Conservation (phyloP, 2,113 vertebrate genomes). For the Bagarius yarrelli region DNA sequence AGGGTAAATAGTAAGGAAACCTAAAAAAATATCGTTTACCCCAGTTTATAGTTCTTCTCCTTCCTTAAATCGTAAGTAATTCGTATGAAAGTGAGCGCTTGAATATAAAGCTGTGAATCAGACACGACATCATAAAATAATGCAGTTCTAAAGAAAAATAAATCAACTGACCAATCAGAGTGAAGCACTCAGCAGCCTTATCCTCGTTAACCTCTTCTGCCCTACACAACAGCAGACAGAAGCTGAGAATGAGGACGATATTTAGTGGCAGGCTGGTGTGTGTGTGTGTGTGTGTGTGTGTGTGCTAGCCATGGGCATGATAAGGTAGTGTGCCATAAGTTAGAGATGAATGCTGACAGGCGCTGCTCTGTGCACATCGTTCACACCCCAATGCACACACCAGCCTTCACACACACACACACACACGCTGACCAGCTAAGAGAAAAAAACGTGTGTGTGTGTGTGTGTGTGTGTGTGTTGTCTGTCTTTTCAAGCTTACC, state of each 20-base stretch:
- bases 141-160: background rate
- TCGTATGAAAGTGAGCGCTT: background rate
- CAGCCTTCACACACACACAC: conserved; percentile 28
- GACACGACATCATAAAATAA: background rate
- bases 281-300: conserved; percentile 19
- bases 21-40: too few species aligned
- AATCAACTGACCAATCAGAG: conserved; percentile 1
- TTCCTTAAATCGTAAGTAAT: background rate
- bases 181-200: background rate
- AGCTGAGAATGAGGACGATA: conserved; percentile 1
- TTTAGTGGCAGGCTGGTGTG: background rate
- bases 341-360: conserved; percentile 41
- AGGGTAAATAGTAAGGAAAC: too few species aligned
- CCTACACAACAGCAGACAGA: background rate
- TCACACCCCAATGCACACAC: conserved; percentile 29
- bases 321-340: conserved; percentile 4
- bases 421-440: conserved; percentile 23
- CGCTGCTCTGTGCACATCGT: conserved; percentile 27
- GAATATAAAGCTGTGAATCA: background rate
- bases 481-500: conserved; percentile 4
- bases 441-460: background rate
- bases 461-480: background rate
- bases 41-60: too few species aligned
- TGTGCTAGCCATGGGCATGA: conserved; percentile 21
- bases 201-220: background rate